Evolutionary conservation across 2,888 invertebrate species (phyloP).

Genomic region (Trilocha varians): DNA sequence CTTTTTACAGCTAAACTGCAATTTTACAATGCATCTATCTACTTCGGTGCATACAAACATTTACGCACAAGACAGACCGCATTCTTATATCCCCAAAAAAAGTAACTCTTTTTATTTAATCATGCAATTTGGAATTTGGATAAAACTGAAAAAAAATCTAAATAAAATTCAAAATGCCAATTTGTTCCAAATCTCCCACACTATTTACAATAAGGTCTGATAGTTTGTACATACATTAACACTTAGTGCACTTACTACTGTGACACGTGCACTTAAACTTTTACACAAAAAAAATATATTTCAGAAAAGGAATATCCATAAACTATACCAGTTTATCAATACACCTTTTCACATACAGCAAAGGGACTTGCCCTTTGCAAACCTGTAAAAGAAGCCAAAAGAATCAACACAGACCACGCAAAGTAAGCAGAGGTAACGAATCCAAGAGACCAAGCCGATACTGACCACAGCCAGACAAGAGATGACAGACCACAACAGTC

Average conservation of each 20-base stretch:
- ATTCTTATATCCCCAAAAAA: neutral
- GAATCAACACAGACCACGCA: constrained; percentile 38
- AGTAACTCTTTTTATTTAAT: neutral
- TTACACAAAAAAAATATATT: too few relatives aligned
- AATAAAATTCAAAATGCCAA: constrained; percentile 8
- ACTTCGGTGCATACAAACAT: constrained; percentile 10
- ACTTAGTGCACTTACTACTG: neutral
- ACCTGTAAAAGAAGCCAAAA: constrained; percentile 19
- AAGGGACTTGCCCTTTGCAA: neutral
- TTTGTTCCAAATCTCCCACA: neutral
- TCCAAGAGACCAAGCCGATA: constrained; percentile 24
- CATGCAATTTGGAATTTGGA: neutral
- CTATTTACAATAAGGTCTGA: neutral
- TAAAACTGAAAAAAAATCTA: neutral
- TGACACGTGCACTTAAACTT: neutral
- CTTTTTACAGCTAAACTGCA: constrained; percentile 18
- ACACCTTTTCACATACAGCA: neutral
- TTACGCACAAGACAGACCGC: neutral
- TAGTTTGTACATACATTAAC: neutral
- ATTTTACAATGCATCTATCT: constrained; percentile 27
- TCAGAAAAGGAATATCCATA: neutral
- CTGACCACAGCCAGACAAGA: constrained; percentile 48
- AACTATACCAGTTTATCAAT: neutral
- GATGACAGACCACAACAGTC: constrained; percentile 61
- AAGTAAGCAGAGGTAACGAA: constrained; percentile 45